Percentiles rank a stretch among this genome's conserved stretches.
These are phyloP conservation scores for Papilio elwesi DNA, from an alignment of 2,888 invertebrate species.

Conservation along the genomic window DNA sequence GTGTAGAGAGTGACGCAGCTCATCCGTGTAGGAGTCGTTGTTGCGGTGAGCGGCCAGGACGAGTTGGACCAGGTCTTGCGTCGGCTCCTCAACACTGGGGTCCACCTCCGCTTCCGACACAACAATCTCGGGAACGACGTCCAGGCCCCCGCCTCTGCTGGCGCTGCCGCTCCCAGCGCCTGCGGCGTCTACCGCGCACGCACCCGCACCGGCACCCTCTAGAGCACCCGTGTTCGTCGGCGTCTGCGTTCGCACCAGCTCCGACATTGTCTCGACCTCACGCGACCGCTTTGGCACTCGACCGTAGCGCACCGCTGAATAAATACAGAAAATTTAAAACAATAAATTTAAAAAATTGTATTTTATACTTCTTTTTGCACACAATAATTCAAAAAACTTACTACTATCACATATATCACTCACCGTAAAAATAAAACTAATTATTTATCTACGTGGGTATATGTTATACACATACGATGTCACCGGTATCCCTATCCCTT, in stretches of 20 bases:
- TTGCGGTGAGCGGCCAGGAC: slow-evolving; percentile 90
- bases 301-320: slow-evolving; percentile 95
- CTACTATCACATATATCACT: too few species aligned
- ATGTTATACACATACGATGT: too few species aligned
- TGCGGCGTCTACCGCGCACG: slow-evolving; percentile 49
- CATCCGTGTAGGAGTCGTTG: slow-evolving; percentile 95
- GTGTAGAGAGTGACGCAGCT: slow-evolving; percentile 84
- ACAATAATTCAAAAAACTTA: too few species aligned
- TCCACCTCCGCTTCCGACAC: slow-evolving; percentile 46
- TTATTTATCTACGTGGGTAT: too few species aligned
- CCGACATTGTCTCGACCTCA: slow-evolving; percentile 78
- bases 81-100: slow-evolving; percentile 46
- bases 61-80: slow-evolving; percentile 72
- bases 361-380: too few species aligned
- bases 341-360: too few species aligned
- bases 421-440: too few species aligned
- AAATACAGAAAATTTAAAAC: neutral
- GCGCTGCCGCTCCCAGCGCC: slow-evolving; percentile 38
- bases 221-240: slow-evolving; percentile 1
- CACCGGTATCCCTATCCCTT: too few species aligned
- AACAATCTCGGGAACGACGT: too few species aligned
- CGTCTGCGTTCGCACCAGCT: slow-evolving; percentile 45
- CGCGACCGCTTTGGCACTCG: slow-evolving; percentile 97
- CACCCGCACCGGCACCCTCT: neutral
- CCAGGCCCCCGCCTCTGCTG: slow-evolving; percentile 32